These are phyloP conservation scores for Sporophila hypoxantha DNA, from an alignment of 2,113 vertebrate species.

Conservation along the genomic window DNA sequence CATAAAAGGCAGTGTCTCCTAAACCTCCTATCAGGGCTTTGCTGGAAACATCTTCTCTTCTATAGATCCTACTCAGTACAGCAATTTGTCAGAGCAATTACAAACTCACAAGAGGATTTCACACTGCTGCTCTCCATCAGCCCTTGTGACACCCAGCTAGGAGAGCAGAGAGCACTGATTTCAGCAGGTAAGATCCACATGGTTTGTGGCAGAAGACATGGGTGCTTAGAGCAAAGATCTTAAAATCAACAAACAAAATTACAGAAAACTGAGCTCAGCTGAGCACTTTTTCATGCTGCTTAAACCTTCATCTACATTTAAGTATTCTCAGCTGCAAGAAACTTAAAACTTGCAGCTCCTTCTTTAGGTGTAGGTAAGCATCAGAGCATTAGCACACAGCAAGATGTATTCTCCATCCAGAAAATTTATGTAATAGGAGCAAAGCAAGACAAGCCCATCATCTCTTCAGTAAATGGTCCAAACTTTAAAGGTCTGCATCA, in stretches of 20 bases:
- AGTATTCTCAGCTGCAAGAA: not conserved
- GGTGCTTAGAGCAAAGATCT: not conserved
- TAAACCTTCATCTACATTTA: not conserved
- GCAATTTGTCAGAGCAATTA: not conserved
- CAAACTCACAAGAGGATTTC: not conserved
- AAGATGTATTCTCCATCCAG: not conserved
- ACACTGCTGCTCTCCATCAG: not conserved
- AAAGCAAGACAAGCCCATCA: not conserved
- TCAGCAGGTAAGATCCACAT: not conserved
- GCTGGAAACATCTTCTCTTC: not conserved
- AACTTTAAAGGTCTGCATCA: not conserved
- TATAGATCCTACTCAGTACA: not conserved
- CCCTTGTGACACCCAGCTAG: not conserved
- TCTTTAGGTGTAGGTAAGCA: not conserved
- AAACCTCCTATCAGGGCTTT: not conserved
- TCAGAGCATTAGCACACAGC: not conserved
- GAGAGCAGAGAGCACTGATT: not conserved
- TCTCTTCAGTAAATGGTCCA: not conserved
- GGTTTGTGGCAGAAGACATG: not conserved
- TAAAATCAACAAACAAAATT: not conserved
- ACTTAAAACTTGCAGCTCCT: not conserved
- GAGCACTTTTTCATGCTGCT: not conserved
- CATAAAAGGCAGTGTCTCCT: not conserved
- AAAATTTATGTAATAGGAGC: not conserved
- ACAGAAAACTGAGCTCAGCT: not conserved